phyloP scores from a whole-genome alignment of 2,888 invertebrate species.

The Cerastis rubricosa region DNA sequence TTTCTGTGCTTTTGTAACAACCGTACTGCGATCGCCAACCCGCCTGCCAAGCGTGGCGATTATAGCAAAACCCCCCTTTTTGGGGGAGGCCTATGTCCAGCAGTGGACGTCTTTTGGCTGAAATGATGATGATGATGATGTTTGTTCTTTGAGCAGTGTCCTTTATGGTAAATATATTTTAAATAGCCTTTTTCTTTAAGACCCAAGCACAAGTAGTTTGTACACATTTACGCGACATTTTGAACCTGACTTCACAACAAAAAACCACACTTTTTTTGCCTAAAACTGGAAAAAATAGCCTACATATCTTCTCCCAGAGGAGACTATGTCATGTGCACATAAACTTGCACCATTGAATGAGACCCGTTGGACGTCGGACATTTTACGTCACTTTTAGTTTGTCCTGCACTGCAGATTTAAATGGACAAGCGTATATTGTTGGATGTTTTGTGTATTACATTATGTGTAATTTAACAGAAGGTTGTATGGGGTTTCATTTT shows the following conservation, averaged over 20 bases:
- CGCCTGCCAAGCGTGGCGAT: too few species aligned
- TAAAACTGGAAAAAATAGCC: constrained; percentile 19
- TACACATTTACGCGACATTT: not conserved
- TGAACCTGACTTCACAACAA: constrained; percentile 13
- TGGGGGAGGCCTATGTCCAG: too few species aligned
- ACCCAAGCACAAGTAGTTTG: not conserved
- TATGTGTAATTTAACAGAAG: not conserved
- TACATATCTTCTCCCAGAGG: constrained; percentile 18
- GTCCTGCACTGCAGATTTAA: constrained; percentile 38
- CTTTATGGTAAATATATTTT: not conserved
- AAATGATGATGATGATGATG: too few species aligned
- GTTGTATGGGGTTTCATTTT: not conserved
- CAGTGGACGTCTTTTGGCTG: too few species aligned
- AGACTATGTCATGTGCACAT: constrained; percentile 27
- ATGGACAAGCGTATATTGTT: constrained; percentile 27
- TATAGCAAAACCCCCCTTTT: too few species aligned
- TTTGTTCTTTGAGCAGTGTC: not conserved
- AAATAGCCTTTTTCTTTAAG: not conserved
- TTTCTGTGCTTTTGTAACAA: too few species aligned
- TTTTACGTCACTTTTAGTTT: constrained; percentile 48
- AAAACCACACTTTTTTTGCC: constrained; percentile 3
- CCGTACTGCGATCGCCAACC: too few species aligned
- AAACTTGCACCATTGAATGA: constrained; percentile 49
- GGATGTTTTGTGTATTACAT: constrained; percentile 8
- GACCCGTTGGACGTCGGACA: constrained; percentile 37